Evolutionary conservation across 92 coral and sea anemone genomes (phyloP).

Genomic region (Ricordea florida): DNA sequence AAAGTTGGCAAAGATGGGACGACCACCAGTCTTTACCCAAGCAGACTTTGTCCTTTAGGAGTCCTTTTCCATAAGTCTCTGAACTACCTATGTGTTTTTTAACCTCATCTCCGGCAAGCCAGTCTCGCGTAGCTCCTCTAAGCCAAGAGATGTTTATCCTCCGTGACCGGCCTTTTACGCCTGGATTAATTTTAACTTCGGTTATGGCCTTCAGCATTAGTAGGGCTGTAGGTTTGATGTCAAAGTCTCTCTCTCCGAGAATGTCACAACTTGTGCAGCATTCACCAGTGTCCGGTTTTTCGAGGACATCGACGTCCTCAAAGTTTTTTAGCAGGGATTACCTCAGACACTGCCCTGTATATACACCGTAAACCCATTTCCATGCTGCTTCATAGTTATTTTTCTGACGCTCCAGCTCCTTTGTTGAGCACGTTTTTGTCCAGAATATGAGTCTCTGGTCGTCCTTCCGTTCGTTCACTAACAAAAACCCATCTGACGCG

Average conservation of each 20-base stretch:
- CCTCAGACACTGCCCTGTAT: conserved; percentile 39
- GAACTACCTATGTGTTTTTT: conserved; percentile 15
- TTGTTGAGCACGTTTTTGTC: conserved; percentile 8
- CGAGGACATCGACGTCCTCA: conserved; percentile 26
- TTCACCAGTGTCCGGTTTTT: not conserved
- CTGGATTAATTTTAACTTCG: conserved; percentile 11
- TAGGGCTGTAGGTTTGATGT: conserved; percentile 10
- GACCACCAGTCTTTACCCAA: conserved; percentile 42
- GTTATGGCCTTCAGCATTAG: conserved; percentile 24
- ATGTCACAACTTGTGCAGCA: conserved; percentile 67
- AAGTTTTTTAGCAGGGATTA: conserved; percentile 3
- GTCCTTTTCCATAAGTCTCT: conserved; percentile 20
- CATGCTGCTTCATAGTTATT: conserved; percentile 22
- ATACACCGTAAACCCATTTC: conserved; percentile 52
- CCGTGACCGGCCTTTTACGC: conserved; percentile 26
- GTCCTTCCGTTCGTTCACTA: conserved; percentile 51
- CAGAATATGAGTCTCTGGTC: conserved; percentile 52
- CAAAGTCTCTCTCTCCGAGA: conserved; percentile 9
- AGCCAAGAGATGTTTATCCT: no score
- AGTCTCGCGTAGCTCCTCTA: no score
- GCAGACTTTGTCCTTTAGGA: conserved; percentile 8
- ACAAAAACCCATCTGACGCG: conserved; percentile 37
- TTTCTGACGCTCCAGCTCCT: conserved; percentile 3
- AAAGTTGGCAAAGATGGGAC: conserved; percentile 31
- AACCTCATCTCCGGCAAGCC: no score